phyloP scores from a whole-genome alignment of 1,140 invertebrate species.

The Drosophila rhopaloa region DNA sequence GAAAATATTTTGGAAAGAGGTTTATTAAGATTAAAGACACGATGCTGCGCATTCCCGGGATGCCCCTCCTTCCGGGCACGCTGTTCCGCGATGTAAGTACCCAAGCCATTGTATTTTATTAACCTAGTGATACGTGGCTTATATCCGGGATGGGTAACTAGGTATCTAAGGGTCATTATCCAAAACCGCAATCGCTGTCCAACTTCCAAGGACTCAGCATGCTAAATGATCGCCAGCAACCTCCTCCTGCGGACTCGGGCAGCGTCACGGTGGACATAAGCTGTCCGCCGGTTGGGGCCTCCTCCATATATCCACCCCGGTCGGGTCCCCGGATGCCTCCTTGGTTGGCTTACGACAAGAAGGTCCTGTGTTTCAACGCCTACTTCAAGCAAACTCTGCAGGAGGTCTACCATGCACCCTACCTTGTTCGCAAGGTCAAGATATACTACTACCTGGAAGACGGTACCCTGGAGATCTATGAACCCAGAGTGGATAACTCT shows the following conservation, averaged over 20 bases:
- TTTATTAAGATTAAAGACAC: constrained; percentile 6
- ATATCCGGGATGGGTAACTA: constrained; percentile 66
- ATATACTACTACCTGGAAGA: constrained; percentile 96
- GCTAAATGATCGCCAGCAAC: constrained; percentile 72
- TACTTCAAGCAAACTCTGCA: constrained; percentile 94
- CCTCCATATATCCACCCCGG: constrained; percentile 89
- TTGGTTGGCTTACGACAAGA: constrained; percentile 94
- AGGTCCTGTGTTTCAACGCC: constrained; percentile 93
- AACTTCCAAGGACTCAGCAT: constrained; percentile 84
- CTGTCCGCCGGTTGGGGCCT: constrained; percentile 81
- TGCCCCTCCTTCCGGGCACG: constrained; percentile 77
- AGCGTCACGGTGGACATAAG: constrained; percentile 64
- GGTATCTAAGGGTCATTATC: constrained; percentile 87
- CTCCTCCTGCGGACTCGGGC: constrained; percentile 41
- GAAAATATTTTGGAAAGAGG: neutral
- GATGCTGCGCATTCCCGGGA: constrained; percentile 79
- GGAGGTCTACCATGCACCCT: constrained; percentile 89
- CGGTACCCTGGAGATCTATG: constrained; percentile 93
- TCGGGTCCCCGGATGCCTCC: constrained; percentile 89
- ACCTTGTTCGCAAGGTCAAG: constrained; percentile 90
- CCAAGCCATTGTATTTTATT: too few relatives aligned
- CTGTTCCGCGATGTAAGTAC: constrained; percentile 77
- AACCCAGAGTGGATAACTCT: constrained; percentile 90
- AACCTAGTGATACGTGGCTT: too few relatives aligned
- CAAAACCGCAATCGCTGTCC: constrained; percentile 78